A percentile compares a stretch with the other conserved stretches of the same genome.
Conservation (phyloP, 2,797 vertebrate species). For the Dendrocincla fuliginosa region DNA sequence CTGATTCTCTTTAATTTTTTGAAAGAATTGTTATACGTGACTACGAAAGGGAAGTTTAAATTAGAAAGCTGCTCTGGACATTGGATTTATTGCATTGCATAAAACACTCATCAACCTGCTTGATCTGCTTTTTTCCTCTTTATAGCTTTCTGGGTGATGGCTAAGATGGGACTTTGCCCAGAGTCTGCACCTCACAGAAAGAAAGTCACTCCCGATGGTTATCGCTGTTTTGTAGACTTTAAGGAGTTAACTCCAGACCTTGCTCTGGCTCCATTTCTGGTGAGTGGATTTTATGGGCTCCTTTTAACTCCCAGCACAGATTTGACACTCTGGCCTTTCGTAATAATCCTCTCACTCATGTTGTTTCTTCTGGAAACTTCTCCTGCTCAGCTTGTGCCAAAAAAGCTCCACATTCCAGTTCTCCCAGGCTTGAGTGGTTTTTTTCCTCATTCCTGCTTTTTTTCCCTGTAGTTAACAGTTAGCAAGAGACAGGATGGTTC, state of each 20-base stretch:
- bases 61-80: not conserved
- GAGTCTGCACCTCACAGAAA: not conserved
- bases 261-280: conserved; percentile 23
- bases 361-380: conserved; percentile 28
- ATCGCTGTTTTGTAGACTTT: not conserved
- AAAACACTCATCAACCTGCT: conserved; percentile 27
- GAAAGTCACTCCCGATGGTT: not conserved
- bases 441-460: not conserved
- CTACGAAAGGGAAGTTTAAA: not conserved
- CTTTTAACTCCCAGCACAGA: conserved; percentile 57
- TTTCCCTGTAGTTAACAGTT: not conserved
- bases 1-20: not conserved
- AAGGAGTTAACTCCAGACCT: conserved; percentile 60
- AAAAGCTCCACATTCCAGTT: not conserved
- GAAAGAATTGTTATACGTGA: not conserved
- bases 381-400: not conserved
- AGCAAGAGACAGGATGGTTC: not conserved
- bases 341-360: conserved; percentile 33
- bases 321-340: conserved; percentile 50
- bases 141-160: conserved; percentile 14
- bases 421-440: not conserved
- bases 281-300: conserved; percentile 48
- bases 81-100: conserved; percentile 26
- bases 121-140: conserved; percentile 5
- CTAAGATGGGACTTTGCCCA: conserved; percentile 28